These are phyloP conservation scores for Phalacrocorax carbo DNA, from an alignment of 2,113 vertebrate genomes.

Conservation along the genomic window DNA sequence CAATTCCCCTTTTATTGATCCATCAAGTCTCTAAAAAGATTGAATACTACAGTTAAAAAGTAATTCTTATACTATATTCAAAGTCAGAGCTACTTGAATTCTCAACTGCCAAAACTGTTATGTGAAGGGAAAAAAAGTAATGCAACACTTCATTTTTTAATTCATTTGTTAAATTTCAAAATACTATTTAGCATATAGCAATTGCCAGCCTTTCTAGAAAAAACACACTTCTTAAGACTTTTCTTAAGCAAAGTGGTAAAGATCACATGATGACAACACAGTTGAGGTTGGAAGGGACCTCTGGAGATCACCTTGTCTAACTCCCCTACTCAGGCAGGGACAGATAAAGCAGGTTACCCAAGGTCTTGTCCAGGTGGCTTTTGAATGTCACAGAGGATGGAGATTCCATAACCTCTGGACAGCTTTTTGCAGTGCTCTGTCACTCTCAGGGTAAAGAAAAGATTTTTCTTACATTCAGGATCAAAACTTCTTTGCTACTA, in stretches of 20 bases:
- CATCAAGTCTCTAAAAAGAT: conserved; percentile 87
- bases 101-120: not conserved
- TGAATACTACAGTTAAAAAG: conserved; percentile 34
- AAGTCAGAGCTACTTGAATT: not conserved
- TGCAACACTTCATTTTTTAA: not conserved
- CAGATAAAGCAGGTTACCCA: not conserved
- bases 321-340: not conserved
- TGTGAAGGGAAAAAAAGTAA: not conserved
- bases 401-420: not conserved
- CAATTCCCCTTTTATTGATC: conserved; percentile 97
- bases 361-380: not conserved
- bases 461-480: not conserved
- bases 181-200: not conserved
- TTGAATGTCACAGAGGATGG: not conserved
- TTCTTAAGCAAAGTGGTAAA: not conserved
- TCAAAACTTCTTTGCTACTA: not conserved
- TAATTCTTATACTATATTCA: not conserved
- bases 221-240: rapidly evolving
- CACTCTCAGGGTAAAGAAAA: not conserved
- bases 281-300: not conserved
- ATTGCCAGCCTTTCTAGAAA: not conserved
- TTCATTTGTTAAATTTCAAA: not conserved
- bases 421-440: not conserved
- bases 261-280: not conserved
- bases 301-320: not conserved